These are phyloP conservation scores for Rhineura floridana DNA, from an alignment of 2,113 vertebrate genomes.

Conservation along the genomic window DNA sequence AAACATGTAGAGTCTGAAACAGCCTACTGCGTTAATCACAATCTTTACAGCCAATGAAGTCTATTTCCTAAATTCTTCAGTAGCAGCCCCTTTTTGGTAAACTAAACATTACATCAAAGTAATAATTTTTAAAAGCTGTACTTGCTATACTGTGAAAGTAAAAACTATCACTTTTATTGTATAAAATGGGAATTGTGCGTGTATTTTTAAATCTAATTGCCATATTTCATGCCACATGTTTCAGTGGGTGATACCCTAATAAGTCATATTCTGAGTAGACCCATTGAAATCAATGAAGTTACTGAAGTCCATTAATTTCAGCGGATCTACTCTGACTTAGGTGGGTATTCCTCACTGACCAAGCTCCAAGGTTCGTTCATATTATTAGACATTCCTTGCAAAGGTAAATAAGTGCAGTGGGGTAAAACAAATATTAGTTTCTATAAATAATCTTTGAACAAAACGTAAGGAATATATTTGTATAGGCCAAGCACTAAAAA, in stretches of 20 bases:
- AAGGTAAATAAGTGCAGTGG: slow-evolving; percentile 8
- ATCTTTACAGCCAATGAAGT: slow-evolving; percentile 2
- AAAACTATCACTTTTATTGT: slow-evolving; percentile 36
- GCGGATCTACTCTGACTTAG: no score
- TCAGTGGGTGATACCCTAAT: not conserved
- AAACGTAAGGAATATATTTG: slow-evolving; percentile 19
- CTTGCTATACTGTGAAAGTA: slow-evolving; percentile 11
- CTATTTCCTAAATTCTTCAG: slow-evolving; percentile 21
- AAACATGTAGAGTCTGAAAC: slow-evolving; percentile 4
- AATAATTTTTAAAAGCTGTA: slow-evolving; percentile 1
- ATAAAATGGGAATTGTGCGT: slow-evolving; percentile 35
- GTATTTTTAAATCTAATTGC: slow-evolving; percentile 23
- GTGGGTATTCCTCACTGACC: not conserved
- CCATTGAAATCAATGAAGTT: no score
- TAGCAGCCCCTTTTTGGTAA: slow-evolving; percentile 1
- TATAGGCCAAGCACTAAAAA: slow-evolving; percentile 29
- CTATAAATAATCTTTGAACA: slow-evolving; percentile 21
- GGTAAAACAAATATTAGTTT: slow-evolving; percentile 21
- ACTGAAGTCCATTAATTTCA: no score
- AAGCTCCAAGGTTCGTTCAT: slow-evolving; percentile 26
- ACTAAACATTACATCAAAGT: slow-evolving; percentile 15
- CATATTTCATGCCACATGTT: slow-evolving; percentile 36
- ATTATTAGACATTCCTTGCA: slow-evolving; percentile 22
- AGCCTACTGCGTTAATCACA: slow-evolving; percentile 14
- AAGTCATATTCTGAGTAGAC: no score